Evolutionary conservation across 1,140 invertebrate genomes (phyloP).

Genomic region (Heterodera carotae): DNA sequence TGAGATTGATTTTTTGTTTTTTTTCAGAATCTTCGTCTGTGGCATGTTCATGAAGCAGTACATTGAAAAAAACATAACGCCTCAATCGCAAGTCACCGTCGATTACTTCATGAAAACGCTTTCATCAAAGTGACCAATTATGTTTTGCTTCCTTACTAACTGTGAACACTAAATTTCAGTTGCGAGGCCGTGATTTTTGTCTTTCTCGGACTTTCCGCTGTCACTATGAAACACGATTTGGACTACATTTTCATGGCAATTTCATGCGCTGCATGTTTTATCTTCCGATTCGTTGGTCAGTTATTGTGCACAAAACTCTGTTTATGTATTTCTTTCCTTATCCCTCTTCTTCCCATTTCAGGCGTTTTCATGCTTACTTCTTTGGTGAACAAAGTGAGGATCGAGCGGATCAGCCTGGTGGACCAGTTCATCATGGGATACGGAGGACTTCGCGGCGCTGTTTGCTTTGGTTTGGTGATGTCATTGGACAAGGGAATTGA

Average conservation of each 20-base stretch:
- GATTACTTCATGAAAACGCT: conserved; percentile 81
- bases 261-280: conserved; percentile 88
- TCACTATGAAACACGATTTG: conserved; percentile 89
- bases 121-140: conserved; percentile 48
- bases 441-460: conserved; percentile 58
- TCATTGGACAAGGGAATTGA: conserved; percentile 76
- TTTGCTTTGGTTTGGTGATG: conserved; percentile 71
- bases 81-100: conserved; percentile 93
- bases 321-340: no score
- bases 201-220: conserved; percentile 93
- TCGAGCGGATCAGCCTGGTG: conserved; percentile 54
- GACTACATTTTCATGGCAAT: conserved; percentile 90
- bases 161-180: conserved; percentile 66
- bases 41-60: conserved; percentile 99
- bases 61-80: conserved; percentile 94
- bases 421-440: conserved; percentile 63
- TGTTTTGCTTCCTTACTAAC: conserved; percentile 27
- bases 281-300: conserved; percentile 80
- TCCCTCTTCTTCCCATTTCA: background rate
- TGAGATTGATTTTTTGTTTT: no score
- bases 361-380: conserved; percentile 50
- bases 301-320: no score
- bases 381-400: conserved; percentile 46
- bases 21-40: conserved; percentile 92
- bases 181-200: conserved; percentile 99